These are phyloP conservation scores for Manduca sexta DNA, from an alignment of 1,140 invertebrate species.

Conservation along the genomic window DNA sequence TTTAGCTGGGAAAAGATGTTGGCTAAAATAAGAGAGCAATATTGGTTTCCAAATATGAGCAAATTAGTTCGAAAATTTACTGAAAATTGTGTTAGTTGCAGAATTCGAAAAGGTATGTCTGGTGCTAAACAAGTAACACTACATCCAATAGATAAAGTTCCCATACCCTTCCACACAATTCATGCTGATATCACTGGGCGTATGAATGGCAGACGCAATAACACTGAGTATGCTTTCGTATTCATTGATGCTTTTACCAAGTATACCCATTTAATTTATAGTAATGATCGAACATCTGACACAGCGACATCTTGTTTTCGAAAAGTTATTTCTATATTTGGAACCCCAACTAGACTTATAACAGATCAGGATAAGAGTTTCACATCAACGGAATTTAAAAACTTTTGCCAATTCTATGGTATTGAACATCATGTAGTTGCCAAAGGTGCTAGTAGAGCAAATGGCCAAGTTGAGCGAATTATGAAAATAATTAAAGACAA, in stretches of 20 bases:
- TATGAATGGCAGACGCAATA: conserved; percentile 11
- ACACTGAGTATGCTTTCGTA: conserved; percentile 17
- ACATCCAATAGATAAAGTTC: conserved; percentile 27
- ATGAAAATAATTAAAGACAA: conserved; percentile 30
- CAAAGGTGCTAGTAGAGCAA: conserved; percentile 20
- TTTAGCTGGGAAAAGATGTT: conserved; percentile 34
- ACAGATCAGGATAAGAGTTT: conserved; percentile 13
- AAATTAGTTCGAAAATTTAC: conserved; percentile 28
- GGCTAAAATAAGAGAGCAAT: conserved; percentile 25
- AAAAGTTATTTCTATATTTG: conserved; percentile 12
- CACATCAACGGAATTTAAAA: conserved; percentile 10
- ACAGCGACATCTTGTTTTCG: conserved; percentile 10
- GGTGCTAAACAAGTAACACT: conserved; percentile 21
- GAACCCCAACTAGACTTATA: conserved; percentile 12
- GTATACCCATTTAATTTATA: conserved; percentile 9
- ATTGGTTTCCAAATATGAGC: conserved; percentile 36
- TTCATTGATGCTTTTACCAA: conserved; percentile 19
- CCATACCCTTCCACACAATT: conserved; percentile 31
- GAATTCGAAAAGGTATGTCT: conserved; percentile 23
- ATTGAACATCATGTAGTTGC: conserved; percentile 17
- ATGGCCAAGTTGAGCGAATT: conserved; percentile 29
- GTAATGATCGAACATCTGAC: conserved; percentile 5
- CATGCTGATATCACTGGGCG: conserved; percentile 22
- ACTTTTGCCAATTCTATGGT: conserved; percentile 9
- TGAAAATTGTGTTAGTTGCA: conserved; percentile 33